These are phyloP conservation scores for Neodiprion lecontei DNA, from an alignment of 1,140 invertebrate species.

Conservation along the genomic window DNA sequence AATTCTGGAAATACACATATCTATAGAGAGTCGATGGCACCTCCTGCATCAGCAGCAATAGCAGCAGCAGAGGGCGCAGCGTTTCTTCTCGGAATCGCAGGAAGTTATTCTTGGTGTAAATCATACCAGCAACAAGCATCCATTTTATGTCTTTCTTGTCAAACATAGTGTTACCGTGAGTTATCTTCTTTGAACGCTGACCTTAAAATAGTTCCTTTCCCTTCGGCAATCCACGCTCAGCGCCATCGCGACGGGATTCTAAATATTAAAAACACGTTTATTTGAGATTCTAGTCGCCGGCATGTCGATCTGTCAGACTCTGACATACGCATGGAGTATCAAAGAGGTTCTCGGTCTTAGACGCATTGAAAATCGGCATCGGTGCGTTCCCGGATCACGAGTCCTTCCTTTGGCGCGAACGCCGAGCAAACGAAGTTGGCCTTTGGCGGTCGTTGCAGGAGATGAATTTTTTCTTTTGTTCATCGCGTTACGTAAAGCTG, in stretches of 20 bases:
- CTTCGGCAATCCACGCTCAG: neutral
- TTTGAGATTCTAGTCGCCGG: neutral
- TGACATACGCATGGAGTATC: neutral
- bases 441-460: neutral
- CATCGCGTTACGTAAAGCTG: neutral
- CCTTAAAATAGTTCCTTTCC: neutral
- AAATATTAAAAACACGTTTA: slow-evolving; percentile 6
- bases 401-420: neutral
- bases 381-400: neutral
- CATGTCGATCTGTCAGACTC: neutral
- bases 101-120: slow-evolving; percentile 7
- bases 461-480: neutral
- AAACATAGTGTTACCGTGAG: slow-evolving; percentile 7
- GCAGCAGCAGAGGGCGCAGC: too few relatives aligned
- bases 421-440: neutral
- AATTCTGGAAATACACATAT: too few relatives aligned
- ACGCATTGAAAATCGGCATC: neutral
- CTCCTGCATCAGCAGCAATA: too few relatives aligned
- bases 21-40: too few relatives aligned
- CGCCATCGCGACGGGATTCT: neutral
- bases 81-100: neutral
- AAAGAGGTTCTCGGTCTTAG: neutral
- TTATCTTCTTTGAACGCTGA: neutral
- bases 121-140: slow-evolving; percentile 4
- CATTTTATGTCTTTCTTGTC: slow-evolving; percentile 7